Conservation (phyloP, 2,888 invertebrate genomes). For the Polydrusus tereticollis region DNA sequence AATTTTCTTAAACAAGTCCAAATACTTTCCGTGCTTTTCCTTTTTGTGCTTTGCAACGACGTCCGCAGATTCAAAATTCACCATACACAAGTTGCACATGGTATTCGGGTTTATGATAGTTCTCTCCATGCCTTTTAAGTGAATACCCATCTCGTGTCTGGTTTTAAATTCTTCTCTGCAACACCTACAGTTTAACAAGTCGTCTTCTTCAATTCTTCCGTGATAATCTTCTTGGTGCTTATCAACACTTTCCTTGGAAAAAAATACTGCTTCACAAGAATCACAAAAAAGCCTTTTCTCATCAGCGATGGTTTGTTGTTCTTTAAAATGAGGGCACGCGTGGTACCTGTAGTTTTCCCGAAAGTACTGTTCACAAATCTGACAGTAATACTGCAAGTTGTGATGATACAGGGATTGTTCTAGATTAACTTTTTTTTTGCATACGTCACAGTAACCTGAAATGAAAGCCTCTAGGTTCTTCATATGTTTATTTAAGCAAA, state of each 20-base stretch:
- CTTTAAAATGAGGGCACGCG: not conserved
- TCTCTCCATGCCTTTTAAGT: not conserved
- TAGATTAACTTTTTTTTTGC: not conserved
- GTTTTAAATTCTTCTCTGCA: not conserved
- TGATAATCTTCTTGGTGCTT: not conserved
- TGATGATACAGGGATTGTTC: constrained; percentile 1
- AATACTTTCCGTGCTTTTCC: constrained; percentile 10
- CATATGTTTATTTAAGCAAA: constrained; percentile 5
- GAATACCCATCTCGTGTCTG: not conserved
- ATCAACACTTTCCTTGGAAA: not conserved
- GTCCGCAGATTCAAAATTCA: not conserved
- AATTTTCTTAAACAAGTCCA: constrained; percentile 11
- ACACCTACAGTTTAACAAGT: not conserved
- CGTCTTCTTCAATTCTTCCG: not conserved
- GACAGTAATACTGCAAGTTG: not conserved
- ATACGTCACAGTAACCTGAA: not conserved
- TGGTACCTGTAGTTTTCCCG: not conserved
- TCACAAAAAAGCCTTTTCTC: not conserved
- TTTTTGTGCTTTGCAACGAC: not conserved
- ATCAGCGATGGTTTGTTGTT: not conserved
- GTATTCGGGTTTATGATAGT: not conserved
- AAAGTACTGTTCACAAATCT: constrained; percentile 1
- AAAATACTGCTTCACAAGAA: constrained; percentile 1
- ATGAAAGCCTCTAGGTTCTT: constrained; percentile 14
- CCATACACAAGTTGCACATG: constrained; percentile 17